Percentiles rank a stretch among this genome's conserved stretches.
These are phyloP conservation scores for Notothenia rossii DNA, from an alignment of 2,113 vertebrate genomes.

Conservation along the genomic window DNA sequence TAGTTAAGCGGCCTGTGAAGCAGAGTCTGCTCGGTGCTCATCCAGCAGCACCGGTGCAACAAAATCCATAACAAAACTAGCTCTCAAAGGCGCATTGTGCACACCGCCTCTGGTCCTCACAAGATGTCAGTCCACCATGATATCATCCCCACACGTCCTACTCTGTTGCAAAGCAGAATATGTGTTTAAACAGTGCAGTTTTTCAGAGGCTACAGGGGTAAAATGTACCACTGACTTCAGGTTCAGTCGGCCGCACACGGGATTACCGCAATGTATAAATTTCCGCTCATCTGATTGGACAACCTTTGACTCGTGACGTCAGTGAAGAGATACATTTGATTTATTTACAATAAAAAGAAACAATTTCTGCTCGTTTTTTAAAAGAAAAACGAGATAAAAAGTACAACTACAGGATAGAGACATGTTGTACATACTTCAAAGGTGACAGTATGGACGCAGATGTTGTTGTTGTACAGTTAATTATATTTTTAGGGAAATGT, in stretches of 20 bases:
- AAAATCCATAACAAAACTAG: conserved; percentile 49
- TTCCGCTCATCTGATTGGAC: conserved; percentile 77
- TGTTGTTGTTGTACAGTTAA: no score
- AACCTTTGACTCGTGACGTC: conserved; percentile 73
- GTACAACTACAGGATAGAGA: no score
- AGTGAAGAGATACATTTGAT: no score
- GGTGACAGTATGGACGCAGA: no score
- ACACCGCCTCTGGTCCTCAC: neutral
- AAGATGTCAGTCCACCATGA: conserved; percentile 45
- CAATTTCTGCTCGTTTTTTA: no score
- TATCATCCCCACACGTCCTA: neutral
- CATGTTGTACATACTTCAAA: no score
- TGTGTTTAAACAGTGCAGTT: neutral
- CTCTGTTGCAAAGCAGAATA: neutral
- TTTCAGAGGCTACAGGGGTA: neutral
- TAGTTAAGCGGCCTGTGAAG: conserved; percentile 56
- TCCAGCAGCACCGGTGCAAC: conserved; percentile 37
- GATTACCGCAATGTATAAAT: conserved; percentile 75
- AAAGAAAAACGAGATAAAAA: no score
- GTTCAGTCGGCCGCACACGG: conserved; percentile 75
- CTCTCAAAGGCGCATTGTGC: conserved; percentile 28
- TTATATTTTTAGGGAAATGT: no score
- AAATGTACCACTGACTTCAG: conserved; percentile 17
- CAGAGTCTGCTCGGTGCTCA: conserved; percentile 52
- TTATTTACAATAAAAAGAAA: no score